Conservation (phyloP, 2,888 invertebrate species). For the Trichacis sp. region DNA sequence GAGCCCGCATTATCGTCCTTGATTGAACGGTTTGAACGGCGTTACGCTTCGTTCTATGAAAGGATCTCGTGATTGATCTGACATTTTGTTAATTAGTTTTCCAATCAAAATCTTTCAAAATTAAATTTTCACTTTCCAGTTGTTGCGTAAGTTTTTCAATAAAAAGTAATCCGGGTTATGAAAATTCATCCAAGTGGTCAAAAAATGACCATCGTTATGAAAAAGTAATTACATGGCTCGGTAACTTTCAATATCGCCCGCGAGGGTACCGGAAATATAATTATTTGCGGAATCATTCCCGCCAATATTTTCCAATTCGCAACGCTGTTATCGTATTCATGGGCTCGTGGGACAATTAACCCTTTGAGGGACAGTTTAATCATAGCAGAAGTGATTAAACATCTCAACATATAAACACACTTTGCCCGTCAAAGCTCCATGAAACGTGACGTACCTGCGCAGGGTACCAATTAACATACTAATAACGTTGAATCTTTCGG, state of each 20-base stretch:
- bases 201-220: too few relatives aligned
- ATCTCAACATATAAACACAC: conserved; percentile 68
- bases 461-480: conserved; percentile 66
- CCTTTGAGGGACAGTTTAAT: conserved; percentile 70
- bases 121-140: too few relatives aligned
- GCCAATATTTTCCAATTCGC: conserved; percentile 38
- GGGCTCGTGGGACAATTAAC: conserved; percentile 68
- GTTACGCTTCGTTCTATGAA: not conserved
- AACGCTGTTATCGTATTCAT: conserved; percentile 66
- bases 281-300: conserved; percentile 32
- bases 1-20: not conserved
- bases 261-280: too few relatives aligned
- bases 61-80: too few relatives aligned
- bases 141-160: too few relatives aligned
- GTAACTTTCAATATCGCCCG: too few relatives aligned
- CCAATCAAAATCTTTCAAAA: too few relatives aligned
- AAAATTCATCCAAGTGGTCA: too few relatives aligned
- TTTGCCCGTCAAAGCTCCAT: conserved; percentile 43
- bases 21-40: not conserved
- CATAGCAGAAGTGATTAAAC: conserved; percentile 69
- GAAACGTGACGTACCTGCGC: conserved; percentile 60
- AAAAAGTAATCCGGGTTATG: too few relatives aligned
- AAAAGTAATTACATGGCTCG: too few relatives aligned
- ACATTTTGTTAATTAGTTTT: too few relatives aligned
- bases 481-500: conserved; percentile 60